These are phyloP conservation scores for Cheilinus undulatus DNA, from an alignment of 2,113 vertebrate genomes.

Conservation along the genomic window DNA sequence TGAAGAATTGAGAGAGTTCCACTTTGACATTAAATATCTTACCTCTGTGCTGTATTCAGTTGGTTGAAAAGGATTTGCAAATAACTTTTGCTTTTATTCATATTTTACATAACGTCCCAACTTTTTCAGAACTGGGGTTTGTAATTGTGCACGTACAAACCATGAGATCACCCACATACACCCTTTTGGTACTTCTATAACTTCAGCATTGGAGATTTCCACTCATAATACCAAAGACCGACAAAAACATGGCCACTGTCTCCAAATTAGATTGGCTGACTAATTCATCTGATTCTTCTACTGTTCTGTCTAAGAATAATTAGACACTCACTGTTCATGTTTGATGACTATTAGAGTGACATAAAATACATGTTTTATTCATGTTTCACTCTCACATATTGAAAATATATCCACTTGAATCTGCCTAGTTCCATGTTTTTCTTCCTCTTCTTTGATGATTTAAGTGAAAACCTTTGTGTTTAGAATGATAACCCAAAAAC, in stretches of 20 bases:
- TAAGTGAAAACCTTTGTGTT: conserved; percentile 27
- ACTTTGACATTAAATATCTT: too few relatives aligned
- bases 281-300: background rate
- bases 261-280: background rate
- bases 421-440: conserved; percentile 33
- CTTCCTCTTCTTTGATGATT: conserved; percentile 30
- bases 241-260: background rate
- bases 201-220: too few relatives aligned
- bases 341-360: conserved; percentile 16
- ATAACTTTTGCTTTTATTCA: too few relatives aligned
- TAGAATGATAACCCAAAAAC: conserved; percentile 34
- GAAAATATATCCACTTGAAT: conserved; percentile 22
- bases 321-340: background rate
- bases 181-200: too few relatives aligned
- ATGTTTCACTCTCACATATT: background rate
- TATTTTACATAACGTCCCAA: too few relatives aligned
- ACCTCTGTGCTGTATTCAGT: too few relatives aligned
- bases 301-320: background rate
- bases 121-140: too few relatives aligned
- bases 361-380: conserved; percentile 2
- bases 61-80: too few relatives aligned
- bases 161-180: too few relatives aligned
- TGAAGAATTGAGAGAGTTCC: too few relatives aligned
- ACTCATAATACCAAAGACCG: background rate
- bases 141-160: too few relatives aligned